Conservation (phyloP, 1,140 invertebrate species). For the Lerema accius region DNA sequence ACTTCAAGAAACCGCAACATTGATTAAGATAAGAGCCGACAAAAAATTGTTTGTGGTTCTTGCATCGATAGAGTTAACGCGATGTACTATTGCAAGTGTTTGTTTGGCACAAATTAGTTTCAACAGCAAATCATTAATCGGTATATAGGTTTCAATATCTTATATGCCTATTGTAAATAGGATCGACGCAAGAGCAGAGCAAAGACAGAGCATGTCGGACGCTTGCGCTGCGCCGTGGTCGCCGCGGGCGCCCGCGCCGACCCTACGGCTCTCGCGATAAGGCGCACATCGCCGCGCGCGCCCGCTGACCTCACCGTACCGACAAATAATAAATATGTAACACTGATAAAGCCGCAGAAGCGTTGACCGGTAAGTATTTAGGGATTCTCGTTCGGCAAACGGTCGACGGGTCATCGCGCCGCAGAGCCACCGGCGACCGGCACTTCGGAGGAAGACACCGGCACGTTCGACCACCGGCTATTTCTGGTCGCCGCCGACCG, state of each 20-base stretch:
- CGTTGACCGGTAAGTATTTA: slow-evolving; percentile 77
- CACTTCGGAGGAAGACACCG: slow-evolving; percentile 35
- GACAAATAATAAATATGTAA: slow-evolving; percentile 83
- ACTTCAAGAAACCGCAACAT: not conserved
- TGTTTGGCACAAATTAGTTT: no score
- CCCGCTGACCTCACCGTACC: slow-evolving; percentile 74
- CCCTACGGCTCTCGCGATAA: slow-evolving; percentile 74
- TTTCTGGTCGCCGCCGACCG: slow-evolving; percentile 48
- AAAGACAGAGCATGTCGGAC: slow-evolving; percentile 57
- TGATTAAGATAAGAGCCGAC: slow-evolving; percentile 8
- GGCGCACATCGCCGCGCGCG: slow-evolving; percentile 69
- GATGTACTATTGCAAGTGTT: no score
- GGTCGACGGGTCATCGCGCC: slow-evolving; percentile 55
- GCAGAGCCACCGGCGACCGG: slow-evolving; percentile 34
- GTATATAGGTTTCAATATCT: slow-evolving; percentile 22
- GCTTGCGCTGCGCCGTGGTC: slow-evolving; percentile 49
- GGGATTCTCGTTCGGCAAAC: slow-evolving; percentile 69
- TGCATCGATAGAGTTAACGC: no score
- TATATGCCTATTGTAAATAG: slow-evolving; percentile 52
- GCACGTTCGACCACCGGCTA: slow-evolving; percentile 47
- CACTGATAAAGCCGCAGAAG: slow-evolving; percentile 79
- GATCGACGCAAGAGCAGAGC: slow-evolving; percentile 72
- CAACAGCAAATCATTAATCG: no score
- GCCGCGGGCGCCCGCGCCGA: slow-evolving; percentile 44
- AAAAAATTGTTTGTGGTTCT: slow-evolving; percentile 2